Evolutionary conservation across 2,113 vertebrate species (phyloP), one percentile per base, ranked within the genome.

Genomic region (Mustela lutreola): DNA sequence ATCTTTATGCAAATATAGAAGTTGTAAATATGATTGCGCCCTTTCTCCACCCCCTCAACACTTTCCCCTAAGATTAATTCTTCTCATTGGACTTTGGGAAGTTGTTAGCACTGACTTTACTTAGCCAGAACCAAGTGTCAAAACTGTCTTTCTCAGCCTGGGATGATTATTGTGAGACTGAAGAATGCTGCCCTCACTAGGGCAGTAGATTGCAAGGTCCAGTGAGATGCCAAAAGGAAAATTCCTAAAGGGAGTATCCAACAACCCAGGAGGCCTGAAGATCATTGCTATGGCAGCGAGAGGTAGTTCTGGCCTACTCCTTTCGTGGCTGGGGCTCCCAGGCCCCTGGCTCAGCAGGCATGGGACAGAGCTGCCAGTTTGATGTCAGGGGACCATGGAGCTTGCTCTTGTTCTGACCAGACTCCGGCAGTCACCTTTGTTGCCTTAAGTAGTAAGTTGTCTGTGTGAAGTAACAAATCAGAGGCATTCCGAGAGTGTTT

Each of bases 161-260:
- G 15, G 18, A 67, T 80, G 58, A 89, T 86, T 84, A 45, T 87
- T 92, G 63, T 73, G 80, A 75, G 22, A 22, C 83, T 67, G 36
- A 65, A 92, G 75, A 92, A 92, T n/a, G 45, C 73, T 31, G 15
- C n/a, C 58, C 5, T 94, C 28, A 65, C 22, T 56, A 19, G 36
- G 33, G 11, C 50, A n/a, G 4, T 42, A 26, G 58, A 88, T 50
- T 65, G 15, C 28, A 73, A 92, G 91, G 80, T 33, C 67, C 28
- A 1, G 1, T 39, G 73, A 95, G 39, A 36, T 96, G 97, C 94
- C 95, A 95, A 75, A 75, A 73, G 97, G 85, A 95, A 94, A 96
- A 96, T 94, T 97, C 97, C 93, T 67, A 50, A 78, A 91, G 65
- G 83, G 79, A 94, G 78, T 89, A 80, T 50, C 86, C 75, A 60